These are phyloP conservation scores for Tokudaia tokunoshimensis DNA, from an alignment of 2,797 vertebrate species.

Conservation along the genomic window DNA sequence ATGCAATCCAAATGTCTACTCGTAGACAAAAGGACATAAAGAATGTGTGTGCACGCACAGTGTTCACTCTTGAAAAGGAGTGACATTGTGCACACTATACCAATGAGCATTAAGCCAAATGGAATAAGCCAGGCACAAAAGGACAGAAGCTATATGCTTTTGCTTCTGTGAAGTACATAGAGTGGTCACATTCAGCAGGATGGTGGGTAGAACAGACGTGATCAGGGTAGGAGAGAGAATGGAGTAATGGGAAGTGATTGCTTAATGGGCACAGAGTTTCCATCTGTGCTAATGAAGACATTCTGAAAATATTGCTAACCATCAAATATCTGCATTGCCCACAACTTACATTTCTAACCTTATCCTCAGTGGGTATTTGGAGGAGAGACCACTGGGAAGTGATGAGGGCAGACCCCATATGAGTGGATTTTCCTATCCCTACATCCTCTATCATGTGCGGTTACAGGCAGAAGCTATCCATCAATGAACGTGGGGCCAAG, in stretches of 20 bases:
- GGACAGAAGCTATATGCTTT: background rate
- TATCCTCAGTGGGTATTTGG: background rate
- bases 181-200: background rate
- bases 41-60: background rate
- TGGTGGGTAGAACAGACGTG: background rate
- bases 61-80: slow-evolving; percentile 1
- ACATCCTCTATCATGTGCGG: background rate
- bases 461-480: background rate
- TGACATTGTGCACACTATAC: background rate
- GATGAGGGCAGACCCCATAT: background rate
- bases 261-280: background rate
- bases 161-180: background rate
- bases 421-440: background rate
- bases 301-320: background rate
- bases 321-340: background rate
- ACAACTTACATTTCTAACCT: background rate
- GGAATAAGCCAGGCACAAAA: slow-evolving; percentile 35
- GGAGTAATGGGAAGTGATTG: background rate
- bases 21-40: background rate
- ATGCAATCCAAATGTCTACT: background rate
- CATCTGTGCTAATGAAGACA: background rate
- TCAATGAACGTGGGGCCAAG: background rate
- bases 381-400: background rate
- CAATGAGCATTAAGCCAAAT: background rate
- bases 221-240: background rate